Percentiles rank a stretch among this genome's conserved stretches.
These are phyloP conservation scores for Gryllus longicercus DNA, from an alignment of 2,888 invertebrate species.

Conservation along the genomic window DNA sequence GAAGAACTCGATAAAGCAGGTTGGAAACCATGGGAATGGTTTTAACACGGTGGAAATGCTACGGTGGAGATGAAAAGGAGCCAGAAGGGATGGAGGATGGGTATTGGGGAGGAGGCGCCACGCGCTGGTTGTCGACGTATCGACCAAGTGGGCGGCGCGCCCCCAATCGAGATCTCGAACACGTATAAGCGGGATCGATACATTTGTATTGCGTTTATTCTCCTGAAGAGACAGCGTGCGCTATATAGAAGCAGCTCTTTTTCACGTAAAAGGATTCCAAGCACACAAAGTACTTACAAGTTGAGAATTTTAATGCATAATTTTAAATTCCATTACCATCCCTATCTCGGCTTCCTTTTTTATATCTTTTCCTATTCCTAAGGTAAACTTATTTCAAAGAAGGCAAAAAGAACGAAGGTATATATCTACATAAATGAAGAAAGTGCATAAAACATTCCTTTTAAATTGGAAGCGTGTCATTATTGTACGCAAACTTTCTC, in stretches of 20 bases:
- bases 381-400: constrained; percentile 17
- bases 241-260: constrained; percentile 10
- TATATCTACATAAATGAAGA: constrained; percentile 17
- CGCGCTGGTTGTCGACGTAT: not conserved
- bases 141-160: not conserved
- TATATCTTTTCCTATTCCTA: constrained; percentile 1
- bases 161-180: not conserved
- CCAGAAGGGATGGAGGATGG: not conserved
- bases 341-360: not conserved
- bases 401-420: not conserved
- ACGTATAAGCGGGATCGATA: not conserved
- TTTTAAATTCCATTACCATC: constrained; percentile 17
- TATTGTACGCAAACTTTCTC: constrained; percentile 1
- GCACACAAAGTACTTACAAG: constrained; percentile 10
- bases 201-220: not conserved
- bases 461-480: constrained; percentile 17
- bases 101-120: not conserved
- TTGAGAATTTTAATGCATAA: constrained; percentile 17
- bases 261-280: constrained; percentile 17
- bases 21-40: too few species aligned
- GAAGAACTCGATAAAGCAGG: too few species aligned
- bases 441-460: constrained; percentile 17
- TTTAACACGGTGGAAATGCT: too few species aligned
- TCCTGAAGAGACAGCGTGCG: constrained; percentile 1
- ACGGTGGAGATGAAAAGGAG: not conserved